Evolutionary conservation across 2,113 vertebrate species (phyloP).

Genomic region (Pyxicephalus adspersus): DNA sequence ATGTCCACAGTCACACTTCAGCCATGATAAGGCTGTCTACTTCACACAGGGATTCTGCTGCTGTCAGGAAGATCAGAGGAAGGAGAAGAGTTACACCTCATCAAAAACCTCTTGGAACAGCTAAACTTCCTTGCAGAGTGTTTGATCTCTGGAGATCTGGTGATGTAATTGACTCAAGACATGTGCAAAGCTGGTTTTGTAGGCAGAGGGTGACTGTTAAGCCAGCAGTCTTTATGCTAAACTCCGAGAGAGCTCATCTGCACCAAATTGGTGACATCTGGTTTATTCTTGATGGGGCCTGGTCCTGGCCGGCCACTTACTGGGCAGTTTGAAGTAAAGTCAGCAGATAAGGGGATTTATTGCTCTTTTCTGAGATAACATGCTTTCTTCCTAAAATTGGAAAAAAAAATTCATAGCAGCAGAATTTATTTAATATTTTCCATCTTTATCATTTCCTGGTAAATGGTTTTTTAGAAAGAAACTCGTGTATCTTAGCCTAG

Average conservation of each 20-base stretch:
- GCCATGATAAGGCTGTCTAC: conserved; percentile 59
- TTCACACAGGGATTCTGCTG: conserved; percentile 59
- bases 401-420: no score
- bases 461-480: no score
- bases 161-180: conserved; percentile 50
- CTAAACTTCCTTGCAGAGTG: conserved; percentile 65
- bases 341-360: not conserved
- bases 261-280: conserved; percentile 55
- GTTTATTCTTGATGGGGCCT: conserved; percentile 10
- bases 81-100: conserved; percentile 35
- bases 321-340: conserved; percentile 31
- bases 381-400: no score
- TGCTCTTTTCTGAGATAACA: no score
- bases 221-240: conserved; percentile 19
- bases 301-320: not conserved
- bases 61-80: conserved; percentile 55
- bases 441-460: no score
- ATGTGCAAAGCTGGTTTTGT: conserved; percentile 16
- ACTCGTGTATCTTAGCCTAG: no score
- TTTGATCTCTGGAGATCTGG: conserved; percentile 60
- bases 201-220: conserved; percentile 28
- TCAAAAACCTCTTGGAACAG: conserved; percentile 57
- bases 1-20: conserved; percentile 54
- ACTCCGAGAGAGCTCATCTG: conserved; percentile 8
- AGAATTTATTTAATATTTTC: no score